These are phyloP conservation scores for Junonia oenone DNA, from an alignment of 2,888 invertebrate genomes.

Conservation along the genomic window DNA sequence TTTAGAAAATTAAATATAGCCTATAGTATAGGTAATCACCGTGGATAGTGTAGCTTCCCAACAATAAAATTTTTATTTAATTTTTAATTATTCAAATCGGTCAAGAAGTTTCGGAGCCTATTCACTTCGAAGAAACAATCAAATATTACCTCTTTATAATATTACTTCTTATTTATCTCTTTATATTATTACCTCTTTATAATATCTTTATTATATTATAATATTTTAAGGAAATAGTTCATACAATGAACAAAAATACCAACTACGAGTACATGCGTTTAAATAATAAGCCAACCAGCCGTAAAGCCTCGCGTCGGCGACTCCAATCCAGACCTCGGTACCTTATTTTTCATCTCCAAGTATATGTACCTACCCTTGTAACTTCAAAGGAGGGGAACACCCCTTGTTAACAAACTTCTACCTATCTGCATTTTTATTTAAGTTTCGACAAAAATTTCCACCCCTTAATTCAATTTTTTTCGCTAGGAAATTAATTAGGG, in stretches of 20 bases:
- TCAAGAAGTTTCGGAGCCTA: too few relatives aligned
- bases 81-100: too few relatives aligned
- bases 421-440: constrained; percentile 71
- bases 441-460: constrained; percentile 68
- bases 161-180: too few relatives aligned
- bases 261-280: constrained; percentile 14
- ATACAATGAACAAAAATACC: not conserved
- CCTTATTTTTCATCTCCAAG: constrained; percentile 54
- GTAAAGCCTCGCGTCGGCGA: constrained; percentile 44
- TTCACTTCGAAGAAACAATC: too few relatives aligned
- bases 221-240: too few relatives aligned
- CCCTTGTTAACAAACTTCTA: constrained; percentile 57
- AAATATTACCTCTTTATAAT: too few relatives aligned
- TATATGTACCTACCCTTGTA: constrained; percentile 41
- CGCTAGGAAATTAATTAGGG: constrained; percentile 52
- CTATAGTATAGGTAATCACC: too few relatives aligned
- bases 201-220: too few relatives aligned
- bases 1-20: too few relatives aligned
- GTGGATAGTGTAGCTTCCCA: too few relatives aligned
- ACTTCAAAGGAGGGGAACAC: constrained; percentile 61
- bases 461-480: constrained; percentile 63
- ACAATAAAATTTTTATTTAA: too few relatives aligned
- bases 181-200: too few relatives aligned
- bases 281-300: constrained; percentile 29
- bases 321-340: constrained; percentile 50